A percentile compares a stretch with the other conserved stretches of the same genome.
These are phyloP conservation scores for Drosophila nigrodunni DNA, from an alignment of 1,140 invertebrate species.

Conservation along the genomic window DNA sequence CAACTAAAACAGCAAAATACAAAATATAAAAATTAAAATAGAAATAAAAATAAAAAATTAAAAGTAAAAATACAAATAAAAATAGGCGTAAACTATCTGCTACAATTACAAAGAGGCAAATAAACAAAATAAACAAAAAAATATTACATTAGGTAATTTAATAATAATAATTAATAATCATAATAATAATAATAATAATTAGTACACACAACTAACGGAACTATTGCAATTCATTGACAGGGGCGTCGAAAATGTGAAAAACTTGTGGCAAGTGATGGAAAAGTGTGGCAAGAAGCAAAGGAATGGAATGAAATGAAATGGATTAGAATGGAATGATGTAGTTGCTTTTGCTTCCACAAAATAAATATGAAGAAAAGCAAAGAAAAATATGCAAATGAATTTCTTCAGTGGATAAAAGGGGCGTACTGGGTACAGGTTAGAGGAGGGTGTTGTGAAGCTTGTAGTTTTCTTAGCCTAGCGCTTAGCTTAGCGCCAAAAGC, in stretches of 20 bases:
- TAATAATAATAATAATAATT: slow-evolving; percentile 49
- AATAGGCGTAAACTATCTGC: slow-evolving; percentile 52
- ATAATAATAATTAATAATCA: slow-evolving; percentile 41
- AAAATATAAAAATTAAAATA: slow-evolving; percentile 44
- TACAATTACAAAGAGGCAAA: slow-evolving; percentile 46
- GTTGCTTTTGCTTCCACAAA: slow-evolving; percentile 12
- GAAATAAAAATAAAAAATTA: slow-evolving; percentile 24
- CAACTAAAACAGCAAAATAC: slow-evolving; percentile 31
- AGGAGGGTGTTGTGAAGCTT: background rate
- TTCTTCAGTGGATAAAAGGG: background rate
- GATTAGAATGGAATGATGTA: background rate
- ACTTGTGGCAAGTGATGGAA: background rate
- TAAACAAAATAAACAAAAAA: slow-evolving; percentile 38
- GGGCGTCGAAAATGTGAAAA: background rate
- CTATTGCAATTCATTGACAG: slow-evolving; percentile 28
- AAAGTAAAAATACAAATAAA: slow-evolving; percentile 41
- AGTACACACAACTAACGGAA: slow-evolving; percentile 52
- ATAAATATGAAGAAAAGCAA: slow-evolving; percentile 2
- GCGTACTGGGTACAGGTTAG: background rate
- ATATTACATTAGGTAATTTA: slow-evolving; percentile 27
- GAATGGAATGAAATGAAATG: slow-evolving; percentile 8
- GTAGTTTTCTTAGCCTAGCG: background rate
- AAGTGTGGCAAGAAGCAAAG: slow-evolving; percentile 4
- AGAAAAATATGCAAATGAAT: background rate
- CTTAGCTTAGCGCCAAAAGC: slow-evolving; percentile 88